Base-by-base conservation (phyloP, 2,797 vertebrate genomes). In the Denticeps clupeoides region DNA sequence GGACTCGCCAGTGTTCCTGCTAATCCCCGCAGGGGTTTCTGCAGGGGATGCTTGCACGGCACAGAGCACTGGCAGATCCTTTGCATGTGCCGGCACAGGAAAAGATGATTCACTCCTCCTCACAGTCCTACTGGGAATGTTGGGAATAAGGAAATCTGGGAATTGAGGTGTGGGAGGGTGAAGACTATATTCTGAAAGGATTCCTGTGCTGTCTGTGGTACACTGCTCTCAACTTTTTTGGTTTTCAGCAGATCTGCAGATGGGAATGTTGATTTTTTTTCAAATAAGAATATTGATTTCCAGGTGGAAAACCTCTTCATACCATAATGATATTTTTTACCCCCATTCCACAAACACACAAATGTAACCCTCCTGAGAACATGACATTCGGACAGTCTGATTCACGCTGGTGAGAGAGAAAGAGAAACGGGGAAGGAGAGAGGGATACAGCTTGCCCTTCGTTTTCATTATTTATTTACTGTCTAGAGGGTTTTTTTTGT, bases 401-500 rank as follows among this genome's bases (percentile, higher is more conserved):
- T 35, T 38, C 35, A 38, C 21, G 19, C 18, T 21, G 18, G 18
- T 24, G 41, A 53, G 32, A 19, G 51, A 49, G 24, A 29, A 7
- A 28, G 22, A 41, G 35, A 45, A 8, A 24, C 12, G 26, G 18
- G 45, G 15, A 47, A 44, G 63, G 60, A 72, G 60, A 49, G 63
- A 68, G 68, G 69, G 52, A 25, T 50, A 37, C 44, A 53, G 59
- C 53, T 60, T 41, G 52, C 49, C 27, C 57, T 68, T 53, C 60
- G 70, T 73, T 83, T 83, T 81, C 74, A 84, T 84, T 83, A 84
- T 81, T 84, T 82, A 83, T 82, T 81, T 81, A 76, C 78, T 70
- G 72, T 80, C 79, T 79, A 75, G 75, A 77, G 72, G 37, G 18
- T 55, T 77, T 81, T 78, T 82, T 81, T 74, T 73, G 73, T 70